Conservation (phyloP, 2,797 vertebrate species). For the Trichosurus vulpecula region DNA sequence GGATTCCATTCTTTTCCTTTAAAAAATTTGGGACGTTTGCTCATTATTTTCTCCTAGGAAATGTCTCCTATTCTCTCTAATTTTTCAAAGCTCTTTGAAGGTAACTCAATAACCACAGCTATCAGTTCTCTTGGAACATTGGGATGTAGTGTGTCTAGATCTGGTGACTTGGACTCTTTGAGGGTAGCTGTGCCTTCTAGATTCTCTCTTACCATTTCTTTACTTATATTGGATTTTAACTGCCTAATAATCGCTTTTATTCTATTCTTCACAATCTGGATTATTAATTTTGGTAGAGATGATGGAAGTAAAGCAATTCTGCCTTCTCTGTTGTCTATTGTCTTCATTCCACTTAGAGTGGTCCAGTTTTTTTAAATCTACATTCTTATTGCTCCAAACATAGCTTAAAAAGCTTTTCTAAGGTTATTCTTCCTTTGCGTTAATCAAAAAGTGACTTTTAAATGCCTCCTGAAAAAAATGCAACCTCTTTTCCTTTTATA, state of each 20-base stretch:
- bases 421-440: not conserved
- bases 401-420: not conserved
- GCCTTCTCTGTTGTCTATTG: no score
- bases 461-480: not conserved
- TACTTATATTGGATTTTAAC: not conserved
- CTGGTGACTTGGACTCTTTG: not conserved
- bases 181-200: not conserved
- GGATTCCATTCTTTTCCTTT: not conserved
- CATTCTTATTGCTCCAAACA: not conserved
- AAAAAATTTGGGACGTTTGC: not conserved
- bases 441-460: not conserved
- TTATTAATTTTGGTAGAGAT: no score
- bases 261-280: not conserved
- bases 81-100: not conserved
- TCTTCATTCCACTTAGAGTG: no score
- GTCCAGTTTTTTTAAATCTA: no score
- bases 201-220: not conserved
- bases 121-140: not conserved
- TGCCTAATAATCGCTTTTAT: not conserved
- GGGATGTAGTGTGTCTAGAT: not conserved
- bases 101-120: not conserved
- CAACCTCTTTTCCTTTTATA: not conserved
- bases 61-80: not conserved
- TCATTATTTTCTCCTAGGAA: not conserved
- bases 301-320: no score